phyloP scores from a whole-genome alignment of 2,797 vertebrate species.

The Atherinosoma microstoma region DNA sequence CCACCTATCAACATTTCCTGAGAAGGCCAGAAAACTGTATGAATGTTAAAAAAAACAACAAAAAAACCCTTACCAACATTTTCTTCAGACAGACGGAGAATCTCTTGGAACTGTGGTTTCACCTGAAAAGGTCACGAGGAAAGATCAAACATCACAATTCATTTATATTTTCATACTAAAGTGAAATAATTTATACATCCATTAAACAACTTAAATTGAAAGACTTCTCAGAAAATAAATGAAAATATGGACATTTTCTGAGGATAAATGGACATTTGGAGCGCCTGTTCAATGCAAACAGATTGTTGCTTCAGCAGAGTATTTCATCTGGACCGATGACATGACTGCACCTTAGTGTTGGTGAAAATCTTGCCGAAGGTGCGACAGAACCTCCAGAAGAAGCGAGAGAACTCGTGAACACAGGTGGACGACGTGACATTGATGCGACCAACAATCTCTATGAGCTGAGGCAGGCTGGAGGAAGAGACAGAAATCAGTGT shows the following conservation, averaged over 20 bases:
- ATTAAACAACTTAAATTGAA: not conserved
- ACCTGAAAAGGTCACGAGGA: constrained; percentile 81
- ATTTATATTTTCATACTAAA: not conserved
- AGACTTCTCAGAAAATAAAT: no score
- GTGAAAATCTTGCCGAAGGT: constrained; percentile 99
- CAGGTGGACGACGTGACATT: constrained; percentile 95
- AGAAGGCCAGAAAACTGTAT: constrained; percentile 26
- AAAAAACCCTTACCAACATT: constrained; percentile 90
- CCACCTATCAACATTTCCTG: constrained; percentile 48
- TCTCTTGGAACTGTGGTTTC: constrained; percentile 99
- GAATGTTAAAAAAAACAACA: not conserved
- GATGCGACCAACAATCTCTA: constrained; percentile 96
- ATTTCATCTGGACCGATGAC: not conserved
- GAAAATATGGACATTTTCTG: not conserved
- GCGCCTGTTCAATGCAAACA: not conserved
- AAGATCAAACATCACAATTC: not conserved
- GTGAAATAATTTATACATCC: no score
- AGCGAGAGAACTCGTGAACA: constrained; percentile 98
- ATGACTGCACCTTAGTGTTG: constrained; percentile 86
- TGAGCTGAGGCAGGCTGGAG: constrained; percentile 91
- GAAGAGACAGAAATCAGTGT: constrained; percentile 45
- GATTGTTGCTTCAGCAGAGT: not conserved
- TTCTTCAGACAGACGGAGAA: constrained; percentile 96
- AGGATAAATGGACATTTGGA: not conserved
- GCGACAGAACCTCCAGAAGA: constrained; percentile 98